These are phyloP conservation scores for Poecilia wingei DNA, from an alignment of 2,797 vertebrate species.

Conservation along the genomic window DNA sequence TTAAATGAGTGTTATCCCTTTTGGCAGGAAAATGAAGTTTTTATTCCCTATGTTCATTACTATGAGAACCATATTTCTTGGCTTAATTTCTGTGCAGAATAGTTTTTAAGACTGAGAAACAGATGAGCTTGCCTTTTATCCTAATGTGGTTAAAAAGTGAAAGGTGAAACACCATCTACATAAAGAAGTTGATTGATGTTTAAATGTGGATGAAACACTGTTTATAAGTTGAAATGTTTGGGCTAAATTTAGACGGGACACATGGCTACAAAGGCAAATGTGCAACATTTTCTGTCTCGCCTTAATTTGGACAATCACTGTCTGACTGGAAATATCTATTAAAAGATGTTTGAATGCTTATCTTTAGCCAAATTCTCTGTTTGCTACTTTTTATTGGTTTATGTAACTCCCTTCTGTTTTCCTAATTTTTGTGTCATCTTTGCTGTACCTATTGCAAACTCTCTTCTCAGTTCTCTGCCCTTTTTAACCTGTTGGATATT, in stretches of 20 bases:
- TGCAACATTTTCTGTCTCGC: neutral
- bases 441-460: slow-evolving; percentile 34
- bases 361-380: neutral
- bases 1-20: neutral
- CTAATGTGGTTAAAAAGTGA: neutral
- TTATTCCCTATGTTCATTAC: neutral
- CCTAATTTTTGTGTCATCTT: slow-evolving; percentile 14
- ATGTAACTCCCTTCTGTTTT: neutral
- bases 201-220: neutral
- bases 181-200: neutral
- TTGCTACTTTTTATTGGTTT: neutral
- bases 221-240: neutral
- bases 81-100: neutral
- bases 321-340: neutral
- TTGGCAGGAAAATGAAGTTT: neutral
- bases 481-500: slow-evolving; percentile 58
- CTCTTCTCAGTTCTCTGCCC: slow-evolving; percentile 24
- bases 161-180: neutral
- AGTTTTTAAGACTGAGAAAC: neutral
- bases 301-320: neutral
- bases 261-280: neutral
- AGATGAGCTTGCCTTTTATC: neutral
- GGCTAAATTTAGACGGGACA: neutral
- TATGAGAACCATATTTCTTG: neutral
- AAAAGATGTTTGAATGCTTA: neutral